Evolutionary conservation across 2,113 vertebrate species (phyloP).

Genomic region (Caretta caretta): DNA sequence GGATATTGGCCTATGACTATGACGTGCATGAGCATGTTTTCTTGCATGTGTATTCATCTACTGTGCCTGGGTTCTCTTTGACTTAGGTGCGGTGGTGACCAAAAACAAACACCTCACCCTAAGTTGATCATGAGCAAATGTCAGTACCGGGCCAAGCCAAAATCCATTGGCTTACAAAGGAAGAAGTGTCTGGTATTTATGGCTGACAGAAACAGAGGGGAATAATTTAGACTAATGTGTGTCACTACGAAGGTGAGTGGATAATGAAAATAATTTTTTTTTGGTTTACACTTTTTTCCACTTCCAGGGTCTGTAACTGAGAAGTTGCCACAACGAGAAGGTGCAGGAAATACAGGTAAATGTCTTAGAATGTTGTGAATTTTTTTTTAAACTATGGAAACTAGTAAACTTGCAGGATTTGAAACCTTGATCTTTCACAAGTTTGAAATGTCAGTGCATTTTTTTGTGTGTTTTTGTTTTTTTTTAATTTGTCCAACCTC

Average conservation of each 20-base stretch:
- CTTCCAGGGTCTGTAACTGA: conserved; percentile 88
- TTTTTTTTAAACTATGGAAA: background rate
- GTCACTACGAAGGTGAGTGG: background rate
- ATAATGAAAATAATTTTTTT: background rate
- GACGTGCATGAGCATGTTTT: background rate
- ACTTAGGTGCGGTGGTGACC: background rate
- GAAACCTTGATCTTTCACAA: background rate
- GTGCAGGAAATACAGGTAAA: conserved; percentile 93
- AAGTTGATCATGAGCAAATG: background rate
- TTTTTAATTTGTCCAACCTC: background rate
- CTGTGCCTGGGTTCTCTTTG: background rate
- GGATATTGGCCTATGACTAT: accelerated
- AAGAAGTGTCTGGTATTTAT: background rate
- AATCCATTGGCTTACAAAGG: background rate
- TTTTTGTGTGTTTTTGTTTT: accelerated
- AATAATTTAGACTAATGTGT: background rate
- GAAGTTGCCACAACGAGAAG: conserved; percentile 87
- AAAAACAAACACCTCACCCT: background rate
- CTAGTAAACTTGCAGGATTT: background rate
- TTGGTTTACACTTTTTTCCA: conserved; percentile 5
- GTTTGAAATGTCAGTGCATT: background rate
- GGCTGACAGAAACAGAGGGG: background rate
- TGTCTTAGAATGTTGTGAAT: conserved; percentile 48
- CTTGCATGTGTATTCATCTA: accelerated
- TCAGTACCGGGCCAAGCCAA: background rate